Percentiles rank a stretch among this genome's conserved stretches.
These are phyloP conservation scores for Labeo rohita DNA, from an alignment of 2,113 vertebrate species.

Conservation along the genomic window DNA sequence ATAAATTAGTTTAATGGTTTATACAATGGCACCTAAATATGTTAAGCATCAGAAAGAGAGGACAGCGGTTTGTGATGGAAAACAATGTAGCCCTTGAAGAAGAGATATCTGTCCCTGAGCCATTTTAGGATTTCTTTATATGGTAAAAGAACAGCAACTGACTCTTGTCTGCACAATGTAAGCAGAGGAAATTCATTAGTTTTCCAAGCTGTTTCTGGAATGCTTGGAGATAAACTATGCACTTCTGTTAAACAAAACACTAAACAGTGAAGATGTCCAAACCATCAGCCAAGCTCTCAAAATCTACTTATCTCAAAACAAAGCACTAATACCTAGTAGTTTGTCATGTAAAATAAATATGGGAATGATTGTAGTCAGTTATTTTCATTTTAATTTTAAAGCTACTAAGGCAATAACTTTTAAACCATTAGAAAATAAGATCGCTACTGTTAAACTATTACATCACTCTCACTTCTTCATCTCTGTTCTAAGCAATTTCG, in stretches of 20 bases:
- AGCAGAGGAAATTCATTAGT: background rate
- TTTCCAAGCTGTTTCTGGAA: background rate
- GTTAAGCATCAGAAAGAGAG: background rate
- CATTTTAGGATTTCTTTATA: constrained; percentile 70
- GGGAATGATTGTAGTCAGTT: background rate
- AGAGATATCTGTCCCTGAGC: constrained; percentile 46
- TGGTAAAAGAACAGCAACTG: constrained; percentile 62
- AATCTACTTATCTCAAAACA: background rate
- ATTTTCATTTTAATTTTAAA: background rate
- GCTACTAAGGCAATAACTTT: background rate
- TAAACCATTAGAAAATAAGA: background rate
- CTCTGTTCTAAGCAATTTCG: background rate
- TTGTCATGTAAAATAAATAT: background rate
- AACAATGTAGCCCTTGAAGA: constrained; percentile 72
- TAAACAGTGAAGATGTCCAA: background rate
- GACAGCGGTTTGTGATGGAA: constrained; percentile 52
- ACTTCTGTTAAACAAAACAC: background rate
- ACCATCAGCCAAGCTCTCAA: background rate
- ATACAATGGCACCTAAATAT: background rate
- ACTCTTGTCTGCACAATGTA: constrained; percentile 42
- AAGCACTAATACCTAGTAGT: background rate
- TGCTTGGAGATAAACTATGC: background rate
- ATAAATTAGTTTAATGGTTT: background rate
- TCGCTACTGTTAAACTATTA: background rate
- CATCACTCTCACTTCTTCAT: background rate